Percentiles rank a stretch among this genome's conserved stretches.
Evolutionary conservation across 2,888 invertebrate genomes (phyloP).

Genomic region (Bombylius discolor): DNA sequence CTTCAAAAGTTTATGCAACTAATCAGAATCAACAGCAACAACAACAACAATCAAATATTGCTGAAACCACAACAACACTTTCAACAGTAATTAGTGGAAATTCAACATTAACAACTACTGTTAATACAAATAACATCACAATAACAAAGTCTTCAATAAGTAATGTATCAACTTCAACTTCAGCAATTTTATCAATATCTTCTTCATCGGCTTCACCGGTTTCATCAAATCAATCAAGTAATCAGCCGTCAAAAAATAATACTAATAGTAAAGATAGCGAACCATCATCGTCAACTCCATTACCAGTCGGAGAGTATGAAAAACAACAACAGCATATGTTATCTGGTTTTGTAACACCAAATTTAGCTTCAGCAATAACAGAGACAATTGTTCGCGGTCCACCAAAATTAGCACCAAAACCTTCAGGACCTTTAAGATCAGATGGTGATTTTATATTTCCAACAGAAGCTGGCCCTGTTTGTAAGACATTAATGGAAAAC

Average conservation of each 20-base stretch:
- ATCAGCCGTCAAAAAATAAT: not conserved
- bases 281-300: not conserved
- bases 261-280: not conserved
- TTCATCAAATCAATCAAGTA: not conserved
- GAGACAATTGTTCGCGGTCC: slow-evolving; percentile 31
- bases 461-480: slow-evolving; percentile 43
- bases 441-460: slow-evolving; percentile 37
- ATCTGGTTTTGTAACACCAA: slow-evolving; percentile 29
- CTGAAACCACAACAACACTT: not conserved
- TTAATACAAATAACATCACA: not conserved
- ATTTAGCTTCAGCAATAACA: slow-evolving; percentile 25
- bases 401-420: slow-evolving; percentile 36
- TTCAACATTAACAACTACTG: not conserved
- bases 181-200: not conserved
- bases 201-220: too few species aligned
- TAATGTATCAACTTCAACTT: slow-evolving; percentile 3
- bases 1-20: slow-evolving; percentile 14
- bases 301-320: slow-evolving; percentile 17
- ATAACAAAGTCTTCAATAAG: not conserved
- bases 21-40: slow-evolving; percentile 2
- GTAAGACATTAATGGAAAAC: slow-evolving; percentile 44
- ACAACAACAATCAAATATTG: slow-evolving; percentile 3
- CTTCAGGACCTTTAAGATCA: slow-evolving; percentile 37
- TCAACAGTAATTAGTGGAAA: not conserved
- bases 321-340: slow-evolving; percentile 36